Evolutionary conservation across 2,888 invertebrate species (phyloP).

Genomic region (Heliconius cydno): DNA sequence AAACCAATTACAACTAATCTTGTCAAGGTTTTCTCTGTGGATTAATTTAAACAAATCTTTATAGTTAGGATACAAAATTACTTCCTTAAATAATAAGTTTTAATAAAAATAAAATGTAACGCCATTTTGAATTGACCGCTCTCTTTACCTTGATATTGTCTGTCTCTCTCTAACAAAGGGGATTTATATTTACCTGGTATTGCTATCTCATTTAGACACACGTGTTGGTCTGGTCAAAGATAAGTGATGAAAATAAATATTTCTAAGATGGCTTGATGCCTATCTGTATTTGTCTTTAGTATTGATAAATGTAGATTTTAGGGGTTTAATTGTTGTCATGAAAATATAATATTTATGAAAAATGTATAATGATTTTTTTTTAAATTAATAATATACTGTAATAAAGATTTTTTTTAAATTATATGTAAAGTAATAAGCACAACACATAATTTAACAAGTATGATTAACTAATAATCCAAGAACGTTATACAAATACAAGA

Average conservation of each 20-base stretch:
- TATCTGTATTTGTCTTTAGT: neutral
- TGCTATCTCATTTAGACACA: slow-evolving; percentile 64
- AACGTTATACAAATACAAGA: neutral
- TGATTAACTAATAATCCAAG: neutral
- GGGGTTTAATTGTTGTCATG: no score
- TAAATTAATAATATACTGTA: no score
- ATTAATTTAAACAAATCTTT: slow-evolving; percentile 41
- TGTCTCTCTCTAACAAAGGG: slow-evolving; percentile 58
- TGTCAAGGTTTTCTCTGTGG: slow-evolving; percentile 35
- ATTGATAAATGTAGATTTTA: neutral
- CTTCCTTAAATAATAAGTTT: slow-evolving; percentile 63
- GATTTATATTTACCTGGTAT: slow-evolving; percentile 56
- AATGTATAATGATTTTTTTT: no score
- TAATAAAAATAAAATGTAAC: slow-evolving; percentile 65
- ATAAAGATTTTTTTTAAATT: no score
- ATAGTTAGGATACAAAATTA: slow-evolving; percentile 66
- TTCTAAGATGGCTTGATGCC: slow-evolving; percentile 27
- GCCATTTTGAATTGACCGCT: slow-evolving; percentile 65
- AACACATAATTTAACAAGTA: neutral
- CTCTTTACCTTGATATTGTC: slow-evolving; percentile 70
- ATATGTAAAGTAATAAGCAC: neutral
- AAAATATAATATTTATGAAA: no score
- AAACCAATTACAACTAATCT: slow-evolving; percentile 21
- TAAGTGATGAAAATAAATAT: slow-evolving; percentile 43
- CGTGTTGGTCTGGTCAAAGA: slow-evolving; percentile 71